Evolutionary conservation across 2,888 invertebrate species (phyloP).

Genomic region (Quadroppia sp.): DNA sequence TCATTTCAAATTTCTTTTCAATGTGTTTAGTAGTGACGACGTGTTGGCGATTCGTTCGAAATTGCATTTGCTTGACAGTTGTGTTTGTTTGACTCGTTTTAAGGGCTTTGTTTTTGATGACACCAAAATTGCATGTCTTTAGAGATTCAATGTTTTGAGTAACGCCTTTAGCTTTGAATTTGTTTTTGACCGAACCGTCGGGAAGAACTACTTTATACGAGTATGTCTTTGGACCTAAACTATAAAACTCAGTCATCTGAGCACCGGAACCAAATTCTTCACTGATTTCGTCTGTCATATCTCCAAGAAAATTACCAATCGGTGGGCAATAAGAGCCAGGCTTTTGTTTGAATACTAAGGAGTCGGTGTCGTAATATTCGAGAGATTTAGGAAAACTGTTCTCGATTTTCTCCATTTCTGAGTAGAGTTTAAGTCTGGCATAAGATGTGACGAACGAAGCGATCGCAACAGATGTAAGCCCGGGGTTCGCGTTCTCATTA

Average conservation of each 20-base stretch:
- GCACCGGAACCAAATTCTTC: slow-evolving; percentile 47
- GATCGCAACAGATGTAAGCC: not conserved
- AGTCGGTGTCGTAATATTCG: slow-evolving; percentile 53
- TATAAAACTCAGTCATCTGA: slow-evolving; percentile 51
- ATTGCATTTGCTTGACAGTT: not conserved
- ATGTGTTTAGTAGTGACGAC: not conserved
- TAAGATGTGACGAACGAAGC: not conserved
- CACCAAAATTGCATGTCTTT: not conserved
- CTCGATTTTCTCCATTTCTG: not conserved
- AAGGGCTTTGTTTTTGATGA: not conserved
- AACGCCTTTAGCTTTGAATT: not conserved
- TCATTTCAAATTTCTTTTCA: not conserved
- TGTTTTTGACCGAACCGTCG: not conserved
- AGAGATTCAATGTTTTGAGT: not conserved
- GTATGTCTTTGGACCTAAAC: slow-evolving; percentile 52
- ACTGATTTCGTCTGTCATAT: slow-evolving; percentile 52
- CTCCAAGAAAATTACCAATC: slow-evolving; percentile 47
- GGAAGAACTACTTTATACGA: slow-evolving; percentile 47
- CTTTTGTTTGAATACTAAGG: slow-evolving; percentile 49
- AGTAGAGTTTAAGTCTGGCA: not conserved
- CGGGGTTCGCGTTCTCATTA: not conserved
- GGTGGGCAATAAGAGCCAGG: slow-evolving; percentile 47
- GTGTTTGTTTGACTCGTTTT: too few relatives aligned
- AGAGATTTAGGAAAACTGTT: not conserved
- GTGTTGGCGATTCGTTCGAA: not conserved